Evolutionary conservation across 2,113 vertebrate species (phyloP), one percentile per base, ranked within the genome.

Genomic region (Anseranas semipalmata): DNA sequence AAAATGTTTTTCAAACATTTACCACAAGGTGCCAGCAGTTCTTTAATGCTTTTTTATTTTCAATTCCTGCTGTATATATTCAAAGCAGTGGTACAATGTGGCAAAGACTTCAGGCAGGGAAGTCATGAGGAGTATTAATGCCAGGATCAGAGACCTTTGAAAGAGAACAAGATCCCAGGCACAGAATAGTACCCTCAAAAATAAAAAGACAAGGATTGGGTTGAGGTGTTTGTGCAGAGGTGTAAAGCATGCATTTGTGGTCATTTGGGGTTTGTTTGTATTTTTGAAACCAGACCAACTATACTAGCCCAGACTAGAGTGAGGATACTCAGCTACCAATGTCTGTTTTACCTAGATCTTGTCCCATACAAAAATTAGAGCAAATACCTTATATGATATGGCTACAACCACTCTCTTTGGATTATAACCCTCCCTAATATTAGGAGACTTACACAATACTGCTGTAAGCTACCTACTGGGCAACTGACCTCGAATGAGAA

Each of bases 1-100:
- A 89, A 97, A 97, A 97, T 95, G 95, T 95, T 97, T 94, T 97
- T 97, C 96, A 97, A 87, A 87, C 91, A 74, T 96, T 96, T 97
- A 95, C 96, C 97, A 97, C 97, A 96, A 96, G 97, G 96, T 97
- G 97, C 97, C 97, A 97, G 97, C 97, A 97, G 93, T 91, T 97
- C 95, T 97, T 97, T 96, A 96, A 97, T 84, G 68, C 79, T 94
- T 89, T 94, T 94, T 95, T 94, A 78, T 96, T 93, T 93, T 90
- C 72, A 73, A 55, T 96, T 96, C 82, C 55, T 93, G 63, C 50
- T 85, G 35, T 56, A 89, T 45, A 67, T 18, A 37, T 17, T 80
- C 43, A 70, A 85, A 95, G 86, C 59, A 67, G 32, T 35, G 56
- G 20, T 87, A 50, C 60, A 84, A 66, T 7, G 35, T 92, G 37